Percentiles rank a stretch among this genome's conserved stretches.
phyloP scores from a whole-genome alignment of 2,113 vertebrate genomes.

The Megatriorchis doriae region DNA sequence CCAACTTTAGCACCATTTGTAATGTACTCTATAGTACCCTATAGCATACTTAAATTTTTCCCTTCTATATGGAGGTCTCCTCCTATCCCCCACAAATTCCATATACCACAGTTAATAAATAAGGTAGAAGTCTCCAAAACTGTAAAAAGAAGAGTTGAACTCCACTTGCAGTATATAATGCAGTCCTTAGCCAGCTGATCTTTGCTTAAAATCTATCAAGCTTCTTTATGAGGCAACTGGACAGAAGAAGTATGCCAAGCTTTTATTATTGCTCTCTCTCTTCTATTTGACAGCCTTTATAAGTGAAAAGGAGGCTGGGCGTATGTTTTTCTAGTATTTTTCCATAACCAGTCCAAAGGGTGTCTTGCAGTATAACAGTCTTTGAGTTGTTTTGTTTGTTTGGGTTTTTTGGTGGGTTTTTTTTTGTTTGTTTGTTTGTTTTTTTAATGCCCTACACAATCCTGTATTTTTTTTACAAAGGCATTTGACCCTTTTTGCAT shows the following conservation, averaged over 20 bases:
- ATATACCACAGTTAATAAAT: neutral
- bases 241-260: neutral
- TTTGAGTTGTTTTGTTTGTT: neutral
- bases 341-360: neutral
- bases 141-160: neutral
- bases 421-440: too few species aligned
- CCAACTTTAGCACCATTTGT: neutral
- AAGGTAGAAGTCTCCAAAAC: neutral
- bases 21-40: neutral
- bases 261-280: neutral
- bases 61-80: neutral
- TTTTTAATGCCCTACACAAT: neutral
- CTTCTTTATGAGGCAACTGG: neutral
- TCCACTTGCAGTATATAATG: neutral
- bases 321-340: neutral
- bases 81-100: neutral
- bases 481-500: fast-evolving
- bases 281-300: neutral
- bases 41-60: neutral
- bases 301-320: neutral
- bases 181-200: neutral
- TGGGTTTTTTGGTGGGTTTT: fast-evolving
- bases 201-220: neutral
- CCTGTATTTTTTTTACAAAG: neutral
- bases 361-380: neutral